A percentile compares a stretch with the other conserved stretches of the same genome.
Evolutionary conservation across 2,888 invertebrate genomes (phyloP).

Genomic region (Emmelina monodactyla): DNA sequence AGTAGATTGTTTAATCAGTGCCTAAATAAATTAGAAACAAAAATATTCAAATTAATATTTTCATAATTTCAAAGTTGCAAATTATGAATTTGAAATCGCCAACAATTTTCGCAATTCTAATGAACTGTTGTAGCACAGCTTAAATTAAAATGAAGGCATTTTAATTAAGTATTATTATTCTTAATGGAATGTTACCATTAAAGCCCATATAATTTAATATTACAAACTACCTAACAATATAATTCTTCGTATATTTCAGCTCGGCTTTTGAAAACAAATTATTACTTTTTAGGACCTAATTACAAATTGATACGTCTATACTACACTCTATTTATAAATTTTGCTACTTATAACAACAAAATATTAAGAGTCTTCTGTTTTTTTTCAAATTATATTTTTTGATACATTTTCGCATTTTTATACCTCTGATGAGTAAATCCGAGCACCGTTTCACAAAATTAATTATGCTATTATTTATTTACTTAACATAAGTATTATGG

Average conservation of each 20-base stretch:
- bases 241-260: constrained; percentile 1
- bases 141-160: constrained; percentile 6
- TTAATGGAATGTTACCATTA: constrained; percentile 38
- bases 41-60: not conserved
- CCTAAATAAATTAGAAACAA: not conserved
- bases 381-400: constrained; percentile 25
- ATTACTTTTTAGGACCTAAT: not conserved
- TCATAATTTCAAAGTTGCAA: not conserved
- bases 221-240: not conserved
- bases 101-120: too few relatives aligned
- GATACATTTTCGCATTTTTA: constrained; percentile 19
- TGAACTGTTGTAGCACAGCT: too few relatives aligned
- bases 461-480: constrained; percentile 3
- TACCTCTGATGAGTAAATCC: constrained; percentile 41
- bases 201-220: constrained; percentile 20
- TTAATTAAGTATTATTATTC: constrained; percentile 14
- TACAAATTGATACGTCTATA: constrained; percentile 37
- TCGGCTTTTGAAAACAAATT: not conserved
- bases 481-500: not conserved
- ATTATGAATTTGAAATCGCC: too few relatives aligned
- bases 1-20: not conserved
- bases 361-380: constrained; percentile 30
- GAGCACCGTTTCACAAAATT: constrained; percentile 39
- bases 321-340: constrained; percentile 35
- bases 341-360: constrained; percentile 40